phyloP scores from a whole-genome alignment of 2,113 vertebrate genomes.

The Misgurnus mizolepis region DNA sequence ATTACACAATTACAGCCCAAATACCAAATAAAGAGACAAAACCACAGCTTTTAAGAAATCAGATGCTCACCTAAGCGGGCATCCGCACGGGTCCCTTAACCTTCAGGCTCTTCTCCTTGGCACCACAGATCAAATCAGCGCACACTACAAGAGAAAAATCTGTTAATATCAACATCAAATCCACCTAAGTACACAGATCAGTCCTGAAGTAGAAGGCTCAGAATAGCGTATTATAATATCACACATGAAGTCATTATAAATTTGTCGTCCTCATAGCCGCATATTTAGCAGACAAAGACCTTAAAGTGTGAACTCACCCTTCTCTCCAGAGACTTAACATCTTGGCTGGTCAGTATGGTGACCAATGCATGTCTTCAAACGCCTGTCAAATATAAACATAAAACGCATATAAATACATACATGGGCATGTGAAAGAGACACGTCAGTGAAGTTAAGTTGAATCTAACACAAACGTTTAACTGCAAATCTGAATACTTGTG shows the following conservation, averaged over 20 bases:
- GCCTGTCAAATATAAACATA: slow-evolving; percentile 72
- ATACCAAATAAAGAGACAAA: no score
- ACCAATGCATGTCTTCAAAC: slow-evolving; percentile 96
- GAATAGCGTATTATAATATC: slow-evolving; percentile 91
- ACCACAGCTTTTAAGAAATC: neutral
- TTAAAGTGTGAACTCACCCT: slow-evolving; percentile 74
- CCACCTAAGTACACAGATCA: rapidly evolving
- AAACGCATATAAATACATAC: neutral
- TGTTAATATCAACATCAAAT: neutral
- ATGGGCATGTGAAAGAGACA: no score
- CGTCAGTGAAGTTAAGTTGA: neutral
- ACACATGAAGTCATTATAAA: slow-evolving; percentile 59
- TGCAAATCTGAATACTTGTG: no score
- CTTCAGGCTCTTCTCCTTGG: slow-evolving; percentile 96
- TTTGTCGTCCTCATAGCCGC: slow-evolving; percentile 84
- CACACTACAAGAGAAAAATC: slow-evolving; percentile 78
- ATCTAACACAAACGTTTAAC: no score
- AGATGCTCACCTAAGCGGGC: slow-evolving; percentile 91
- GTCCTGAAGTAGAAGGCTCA: slow-evolving; percentile 74
- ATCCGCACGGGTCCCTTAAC: slow-evolving; percentile 98
- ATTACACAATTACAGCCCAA: no score
- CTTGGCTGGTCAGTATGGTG: slow-evolving; percentile 95
- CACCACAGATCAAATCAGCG: slow-evolving; percentile 94
- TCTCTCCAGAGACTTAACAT: slow-evolving; percentile 97
- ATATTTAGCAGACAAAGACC: neutral